Evolutionary conservation across 2,113 vertebrate species (phyloP), one percentile per base, ranked within the genome.

Genomic region (Hypomesus transpacificus): DNA sequence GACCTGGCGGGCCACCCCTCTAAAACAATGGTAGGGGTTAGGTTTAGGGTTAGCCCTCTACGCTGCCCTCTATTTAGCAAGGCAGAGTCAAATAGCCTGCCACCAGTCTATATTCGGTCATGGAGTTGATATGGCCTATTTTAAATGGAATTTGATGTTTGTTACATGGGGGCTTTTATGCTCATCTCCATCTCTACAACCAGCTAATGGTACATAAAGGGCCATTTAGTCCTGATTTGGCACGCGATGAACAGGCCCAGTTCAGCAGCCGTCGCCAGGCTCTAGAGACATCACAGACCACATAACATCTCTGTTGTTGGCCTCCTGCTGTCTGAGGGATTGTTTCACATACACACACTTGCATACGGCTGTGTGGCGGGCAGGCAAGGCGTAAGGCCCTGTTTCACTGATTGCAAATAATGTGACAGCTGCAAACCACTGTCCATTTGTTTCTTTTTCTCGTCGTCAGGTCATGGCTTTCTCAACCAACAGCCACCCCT

Each of bases 291-390:
- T 84, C 91, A 91, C 89, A 88, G 91, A 90, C 84, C 73, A 73
- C 92, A 96, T 94, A 96, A 96, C 95, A 91, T 90, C 89, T 88
- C 93, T 90, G 94, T 95, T 97, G 94, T 96, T 94, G 92, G 91
- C 90, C 88, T 80, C 69, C 70, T 84, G 84, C 71, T 89, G 89
- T 91, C 87, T 89, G 77, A 90, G 89, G 80, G n/a, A 88, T 90
- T 94, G 92, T 94, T 93, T 93, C 92, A 91, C 78, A 73, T 22
- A 21, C 84, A 83, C 92, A 92, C 92, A 93, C 89, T 94, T 87
- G 86, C 93, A 92, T 93, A 93, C 93, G 94, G 74, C 93, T 94
- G 91, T 90, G 92, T 86, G 92, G 90, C 89, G 76, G 84, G 81
- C 89, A 84, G 84, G 90, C 88, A 90, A 88, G 89, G 91, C 88